Evolutionary conservation across 2,888 invertebrate species (phyloP).

Genomic region (Dicranocentrus wangi): DNA sequence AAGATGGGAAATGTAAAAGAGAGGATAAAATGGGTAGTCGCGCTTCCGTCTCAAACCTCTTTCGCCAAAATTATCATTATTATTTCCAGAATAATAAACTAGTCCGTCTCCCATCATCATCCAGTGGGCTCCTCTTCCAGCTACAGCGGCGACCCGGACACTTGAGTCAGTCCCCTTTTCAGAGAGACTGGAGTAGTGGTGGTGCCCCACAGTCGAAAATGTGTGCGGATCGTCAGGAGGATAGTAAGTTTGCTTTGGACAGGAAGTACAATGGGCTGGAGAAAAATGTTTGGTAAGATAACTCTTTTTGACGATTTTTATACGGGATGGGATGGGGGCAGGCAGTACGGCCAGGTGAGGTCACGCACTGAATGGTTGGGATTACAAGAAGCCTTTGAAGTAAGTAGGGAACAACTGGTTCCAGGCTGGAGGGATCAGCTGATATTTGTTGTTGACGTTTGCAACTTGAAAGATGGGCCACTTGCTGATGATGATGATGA

Average conservation of each 20-base stretch:
- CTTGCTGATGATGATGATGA: neutral
- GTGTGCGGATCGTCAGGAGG: constrained; percentile 26
- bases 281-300: constrained; percentile 86
- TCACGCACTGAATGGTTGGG: neutral
- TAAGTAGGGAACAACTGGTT: neutral
- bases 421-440: too few species aligned
- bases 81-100: neutral
- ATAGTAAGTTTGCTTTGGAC: constrained; percentile 81
- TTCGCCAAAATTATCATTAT: neutral
- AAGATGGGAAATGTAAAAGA: too few species aligned
- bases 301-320: neutral
- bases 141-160: too few species aligned
- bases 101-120: neutral
- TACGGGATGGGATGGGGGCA: too few species aligned
- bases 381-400: neutral
- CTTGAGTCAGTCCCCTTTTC: neutral
- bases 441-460: neutral
- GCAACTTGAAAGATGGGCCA: too few species aligned
- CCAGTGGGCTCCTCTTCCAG: neutral
- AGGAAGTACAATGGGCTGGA: constrained; percentile 83
- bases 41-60: neutral
- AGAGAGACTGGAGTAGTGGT: neutral
- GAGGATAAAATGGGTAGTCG: neutral
- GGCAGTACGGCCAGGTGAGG: too few species aligned
- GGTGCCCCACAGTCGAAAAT: neutral